Conservation (phyloP, 2,113 vertebrate genomes). For the Cephalopholis sonnerati region DNA sequence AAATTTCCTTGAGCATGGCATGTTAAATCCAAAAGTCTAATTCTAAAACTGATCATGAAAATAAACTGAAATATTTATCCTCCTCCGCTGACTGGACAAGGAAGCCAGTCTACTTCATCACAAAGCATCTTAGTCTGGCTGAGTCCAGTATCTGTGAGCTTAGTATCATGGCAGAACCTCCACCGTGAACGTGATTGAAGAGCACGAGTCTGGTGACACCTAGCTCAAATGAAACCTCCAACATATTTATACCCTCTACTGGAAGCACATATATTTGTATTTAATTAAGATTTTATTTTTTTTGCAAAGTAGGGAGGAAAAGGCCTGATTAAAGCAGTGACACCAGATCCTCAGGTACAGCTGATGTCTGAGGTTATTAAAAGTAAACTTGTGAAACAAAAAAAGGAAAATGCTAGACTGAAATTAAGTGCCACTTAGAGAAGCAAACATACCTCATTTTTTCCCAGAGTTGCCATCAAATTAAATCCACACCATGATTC, state of each 20-base stretch:
- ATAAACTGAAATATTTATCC: not conserved
- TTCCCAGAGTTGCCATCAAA: constrained; percentile 36
- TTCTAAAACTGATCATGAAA: not conserved
- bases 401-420: not conserved
- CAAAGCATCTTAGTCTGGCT: not conserved
- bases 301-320: not conserved
- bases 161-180: not conserved
- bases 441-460: constrained; percentile 27
- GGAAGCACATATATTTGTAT: not conserved
- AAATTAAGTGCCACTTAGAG: constrained; percentile 35
- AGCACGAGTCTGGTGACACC: not conserved
- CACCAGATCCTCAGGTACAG: not conserved
- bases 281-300: not conserved
- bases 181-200: not conserved
- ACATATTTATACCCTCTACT: not conserved
- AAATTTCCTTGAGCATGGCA: no score
- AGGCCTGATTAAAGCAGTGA: not conserved
- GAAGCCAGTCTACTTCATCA: not conserved
- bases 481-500: constrained; percentile 43
- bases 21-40: not conserved
- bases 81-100: not conserved
- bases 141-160: no score
- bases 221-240: not conserved
- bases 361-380: not conserved
- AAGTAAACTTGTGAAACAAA: not conserved